Evolutionary conservation across 2,113 vertebrate species (phyloP), one percentile per base, ranked within the genome.

Genomic region (Colinus virginianus): DNA sequence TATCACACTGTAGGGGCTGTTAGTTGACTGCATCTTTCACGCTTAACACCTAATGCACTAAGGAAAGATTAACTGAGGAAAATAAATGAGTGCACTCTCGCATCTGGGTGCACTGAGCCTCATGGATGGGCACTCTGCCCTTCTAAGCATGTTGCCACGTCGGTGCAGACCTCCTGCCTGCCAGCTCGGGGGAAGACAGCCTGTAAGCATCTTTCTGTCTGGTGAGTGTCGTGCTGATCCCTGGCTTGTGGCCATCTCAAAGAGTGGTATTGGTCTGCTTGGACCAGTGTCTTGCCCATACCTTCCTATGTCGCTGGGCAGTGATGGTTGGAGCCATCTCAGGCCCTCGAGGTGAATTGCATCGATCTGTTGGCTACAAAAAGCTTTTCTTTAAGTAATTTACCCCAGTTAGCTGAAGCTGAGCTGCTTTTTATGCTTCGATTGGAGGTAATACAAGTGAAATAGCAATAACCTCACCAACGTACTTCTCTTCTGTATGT

Each of bases 401-500:
- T 87, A 61, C 71, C 78, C 90, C 90, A 21, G 61, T 89, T 69
- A 81, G 62, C 67, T 62, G 16, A 49, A 59, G 58, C 59, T 61
- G 46, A 36, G 45, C 63, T 62, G 90, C 82, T 71, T 93, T 93
- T 94, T 91, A 78, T 74, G 95, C 89, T 62, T 94, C 66, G 74
- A 85, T 90, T 92, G 90, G 77, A 87, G 87, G 87, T 90, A 75
- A 87, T 64, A 75, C 53, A 26, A 46, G 91, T 78, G 84, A 95
- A 85, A 92, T 63, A 30, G 94, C 84, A 82, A 30, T 95, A 96
- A 97, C 95, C 92, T 96, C 61, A n/a, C 11, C 26, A 70, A 75
- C 32, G 83, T 80, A 75, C 91, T 97, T 88, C 94, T 95, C 93
- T 58, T 83, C 93, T 96, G 84, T 93, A 90, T 94, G 96, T 94